Percentiles rank a stretch among this genome's conserved stretches.
Conservation (phyloP, 2,797 vertebrate species). For the Cossypha caffra region DNA sequence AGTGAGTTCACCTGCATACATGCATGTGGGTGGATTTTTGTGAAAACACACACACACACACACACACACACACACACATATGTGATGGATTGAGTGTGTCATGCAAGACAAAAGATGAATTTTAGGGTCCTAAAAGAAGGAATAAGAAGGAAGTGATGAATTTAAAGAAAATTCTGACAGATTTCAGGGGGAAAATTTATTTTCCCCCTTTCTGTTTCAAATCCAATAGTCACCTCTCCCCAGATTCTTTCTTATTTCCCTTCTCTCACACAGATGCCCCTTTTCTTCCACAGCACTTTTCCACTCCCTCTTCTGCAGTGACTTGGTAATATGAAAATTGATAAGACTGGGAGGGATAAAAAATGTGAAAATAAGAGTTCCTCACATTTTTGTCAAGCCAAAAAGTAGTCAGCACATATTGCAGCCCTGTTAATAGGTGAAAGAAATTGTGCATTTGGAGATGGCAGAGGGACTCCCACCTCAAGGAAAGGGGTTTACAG, state of each 20-base stretch:
- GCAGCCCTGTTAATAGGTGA: background rate
- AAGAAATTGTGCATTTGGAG: background rate
- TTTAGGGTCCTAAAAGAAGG: background rate
- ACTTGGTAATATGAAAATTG: background rate
- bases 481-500: background rate
- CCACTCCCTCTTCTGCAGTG: rapidly evolving
- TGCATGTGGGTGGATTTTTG: background rate
- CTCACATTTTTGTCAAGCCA: background rate
- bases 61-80: rapidly evolving
- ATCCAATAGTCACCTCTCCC: background rate
- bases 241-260: background rate
- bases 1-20: background rate
- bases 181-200: background rate
- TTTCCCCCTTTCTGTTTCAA: background rate
- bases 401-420: background rate
- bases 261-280: background rate
- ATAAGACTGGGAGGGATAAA: background rate
- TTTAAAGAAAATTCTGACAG: background rate
- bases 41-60: rapidly evolving
- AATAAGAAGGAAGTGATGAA: background rate
- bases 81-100: background rate
- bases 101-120: background rate
- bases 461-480: rapidly evolving
- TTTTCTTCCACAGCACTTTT: background rate
- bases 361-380: background rate